Conservation (phyloP, 1,140 invertebrate genomes). For the Oncopodura yosiiana region DNA sequence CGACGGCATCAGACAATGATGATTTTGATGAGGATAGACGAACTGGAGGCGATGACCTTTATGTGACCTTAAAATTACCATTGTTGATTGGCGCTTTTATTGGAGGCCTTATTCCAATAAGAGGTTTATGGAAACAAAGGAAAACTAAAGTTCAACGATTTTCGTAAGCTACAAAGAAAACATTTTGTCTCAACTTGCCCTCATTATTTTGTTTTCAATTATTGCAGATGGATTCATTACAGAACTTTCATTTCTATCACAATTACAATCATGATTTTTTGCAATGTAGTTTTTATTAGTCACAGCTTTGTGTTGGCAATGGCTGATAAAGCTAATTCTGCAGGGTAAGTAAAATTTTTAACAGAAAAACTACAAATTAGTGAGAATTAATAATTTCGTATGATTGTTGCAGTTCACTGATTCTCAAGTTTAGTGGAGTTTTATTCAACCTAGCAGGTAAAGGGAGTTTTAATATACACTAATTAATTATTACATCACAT, state of each 20-base stretch:
- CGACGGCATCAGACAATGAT: too few relatives aligned
- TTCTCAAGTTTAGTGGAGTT: slow-evolving; percentile 14
- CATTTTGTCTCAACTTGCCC: background rate
- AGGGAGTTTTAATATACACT: too few relatives aligned
- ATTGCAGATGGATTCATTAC: slow-evolving; percentile 23
- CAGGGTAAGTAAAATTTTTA: slow-evolving; percentile 18
- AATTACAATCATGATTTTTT: slow-evolving; percentile 15
- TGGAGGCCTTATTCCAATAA: slow-evolving; percentile 19
- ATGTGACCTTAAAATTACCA: slow-evolving; percentile 8
- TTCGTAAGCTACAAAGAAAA: background rate
- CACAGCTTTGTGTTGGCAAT: slow-evolving; percentile 8
- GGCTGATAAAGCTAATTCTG: slow-evolving; percentile 1
- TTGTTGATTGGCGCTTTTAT: slow-evolving; percentile 13
- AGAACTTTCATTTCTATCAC: slow-evolving; percentile 11
- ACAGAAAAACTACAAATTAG: background rate
- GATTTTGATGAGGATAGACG: background rate
- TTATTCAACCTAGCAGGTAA: too few relatives aligned
- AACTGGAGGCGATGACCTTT: slow-evolving; percentile 20
- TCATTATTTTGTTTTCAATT: background rate
- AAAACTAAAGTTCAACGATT: slow-evolving; percentile 2
- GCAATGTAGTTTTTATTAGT: slow-evolving; percentile 17
- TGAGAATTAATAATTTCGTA: background rate
- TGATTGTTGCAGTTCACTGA: slow-evolving; percentile 11
- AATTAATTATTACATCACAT: too few relatives aligned
- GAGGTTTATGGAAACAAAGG: background rate